These are phyloP conservation scores for Lathamus discolor DNA, from an alignment of 2,113 vertebrate genomes.

Conservation along the genomic window DNA sequence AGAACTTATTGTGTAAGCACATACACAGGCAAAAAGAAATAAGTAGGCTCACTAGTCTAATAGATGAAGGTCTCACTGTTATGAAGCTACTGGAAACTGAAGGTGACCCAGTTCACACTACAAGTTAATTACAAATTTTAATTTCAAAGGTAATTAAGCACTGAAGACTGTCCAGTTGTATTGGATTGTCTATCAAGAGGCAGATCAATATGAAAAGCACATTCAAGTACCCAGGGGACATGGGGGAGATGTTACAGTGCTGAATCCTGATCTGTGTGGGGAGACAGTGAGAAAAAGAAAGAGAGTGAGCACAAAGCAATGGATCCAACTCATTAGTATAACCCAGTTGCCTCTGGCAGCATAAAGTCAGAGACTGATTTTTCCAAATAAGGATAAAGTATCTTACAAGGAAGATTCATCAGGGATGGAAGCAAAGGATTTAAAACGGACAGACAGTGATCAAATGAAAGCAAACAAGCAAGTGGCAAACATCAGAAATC, in stretches of 20 bases:
- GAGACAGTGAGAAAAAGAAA: not conserved
- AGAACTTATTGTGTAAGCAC: not conserved
- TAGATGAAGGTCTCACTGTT: not conserved
- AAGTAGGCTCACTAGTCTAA: not conserved
- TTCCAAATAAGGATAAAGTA: not conserved
- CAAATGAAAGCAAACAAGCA: not conserved
- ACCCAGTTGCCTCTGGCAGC: accelerated
- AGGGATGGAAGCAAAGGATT: not conserved
- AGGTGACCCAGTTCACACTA: not conserved
- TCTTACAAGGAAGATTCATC: not conserved
- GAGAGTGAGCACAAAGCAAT: not conserved
- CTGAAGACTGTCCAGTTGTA: not conserved
- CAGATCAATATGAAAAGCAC: not conserved
- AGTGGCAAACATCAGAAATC: not conserved
- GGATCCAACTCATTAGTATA: not conserved
- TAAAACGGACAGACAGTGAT: not conserved
- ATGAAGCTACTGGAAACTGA: not conserved
- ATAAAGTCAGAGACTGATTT: not conserved
- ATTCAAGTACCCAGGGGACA: not conserved
- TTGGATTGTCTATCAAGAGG: not conserved
- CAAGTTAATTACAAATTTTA: not conserved
- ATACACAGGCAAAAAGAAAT: not conserved
- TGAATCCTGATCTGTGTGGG: accelerated
- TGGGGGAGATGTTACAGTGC: not conserved
- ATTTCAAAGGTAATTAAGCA: not conserved